Evolutionary conservation across 2,797 vertebrate species (phyloP), one percentile per base, ranked within the genome.

Genomic region (Malurus splendens): DNA sequence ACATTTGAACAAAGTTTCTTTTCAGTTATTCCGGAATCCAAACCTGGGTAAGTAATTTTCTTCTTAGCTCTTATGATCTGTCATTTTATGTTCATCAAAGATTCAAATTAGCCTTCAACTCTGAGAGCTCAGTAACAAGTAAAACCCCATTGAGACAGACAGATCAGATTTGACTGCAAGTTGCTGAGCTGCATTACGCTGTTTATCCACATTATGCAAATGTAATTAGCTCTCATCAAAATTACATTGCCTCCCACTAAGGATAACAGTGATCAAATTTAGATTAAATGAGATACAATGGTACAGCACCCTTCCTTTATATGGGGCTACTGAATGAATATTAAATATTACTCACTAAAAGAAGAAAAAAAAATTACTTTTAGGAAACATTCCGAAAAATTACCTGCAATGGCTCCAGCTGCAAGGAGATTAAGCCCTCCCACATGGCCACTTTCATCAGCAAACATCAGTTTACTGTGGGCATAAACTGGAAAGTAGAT

Each of bases 401-500:
- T 98, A 99, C 99, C 99, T 98, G 99, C 99, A 64, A 99, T 97
- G 72, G 99, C 99, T 97, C 99, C 99, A 93, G 99, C 98, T 77
- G 98, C 73, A 93, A 99, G 98, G 92, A 99, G 98, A 97, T 99
- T 98, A 81, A 99, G 59, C 7, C 98, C 92, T 92, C 98, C 98
- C 95, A 99, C 96, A 3, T 95, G 97, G 94, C 99, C 98, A 1
- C 97, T 95, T 94, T 99, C 98, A 92, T 99, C 98, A 76, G 98
- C 97, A 89, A 99, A 84, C 92, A 95, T 94, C 71, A 93, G 55
- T 94, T 99, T 99, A 94, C 98, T 98, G 88, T 99, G 99, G 94
- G 99, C 98, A 93, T 99, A 99, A 88, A 99, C 99, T 16, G 98
- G 98, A 96, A 99, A 99, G 96, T 99, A 99, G 96, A 99, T 99